Evolutionary conservation across 2,888 invertebrate genomes (phyloP), one percentile per base, ranked within the genome.

Genomic region (Agrotis exclamationis): DNA sequence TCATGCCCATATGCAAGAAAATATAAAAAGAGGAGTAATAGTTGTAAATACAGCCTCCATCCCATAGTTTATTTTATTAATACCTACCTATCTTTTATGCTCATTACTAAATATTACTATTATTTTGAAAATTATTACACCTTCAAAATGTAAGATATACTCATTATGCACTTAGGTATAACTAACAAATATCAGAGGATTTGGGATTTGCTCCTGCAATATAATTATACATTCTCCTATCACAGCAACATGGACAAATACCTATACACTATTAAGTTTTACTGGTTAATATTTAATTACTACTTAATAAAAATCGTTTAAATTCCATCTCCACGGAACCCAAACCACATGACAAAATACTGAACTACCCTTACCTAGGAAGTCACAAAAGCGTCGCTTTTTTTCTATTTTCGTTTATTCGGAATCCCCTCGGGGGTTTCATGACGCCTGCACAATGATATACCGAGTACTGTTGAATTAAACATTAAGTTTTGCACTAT

Each of bases 401-500:
- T 80, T 58, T 51, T 78, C 28, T 48, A 63, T 77, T 65, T 59
- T 59, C 59, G 39, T 70, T 78, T 78, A 63, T 60, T 63, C 51
- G 45, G 53, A n/a, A 67, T 44, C 45, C 84, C 70, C 78, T 54
- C 51, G 83, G 72, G 85, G 64, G 28, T 48, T 16, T 45, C 74
- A 63, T 76, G 80, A 68, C 58, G 69, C 69, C 64, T 63, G 69
- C 67, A 62, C 83, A 83, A 76, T 85, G 80, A 85, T 71, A 80
- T 83, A 82, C 50, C 60, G 60, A 76, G 57, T 24, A 57, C 67
- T 76, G 70, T 72, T 84, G 83, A 84, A 84, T 84, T 84, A 85
- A 79, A 84, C 84, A 85, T 84, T 14, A 51, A 78, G 64, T 74
- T 75, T 63, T 69, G 68, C 70, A 72, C 72, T 45, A 63, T 54